A percentile compares a stretch with the other conserved stretches of the same genome.
These are phyloP conservation scores for Felis chaus DNA, from an alignment of 2,113 vertebrate species.

Conservation along the genomic window DNA sequence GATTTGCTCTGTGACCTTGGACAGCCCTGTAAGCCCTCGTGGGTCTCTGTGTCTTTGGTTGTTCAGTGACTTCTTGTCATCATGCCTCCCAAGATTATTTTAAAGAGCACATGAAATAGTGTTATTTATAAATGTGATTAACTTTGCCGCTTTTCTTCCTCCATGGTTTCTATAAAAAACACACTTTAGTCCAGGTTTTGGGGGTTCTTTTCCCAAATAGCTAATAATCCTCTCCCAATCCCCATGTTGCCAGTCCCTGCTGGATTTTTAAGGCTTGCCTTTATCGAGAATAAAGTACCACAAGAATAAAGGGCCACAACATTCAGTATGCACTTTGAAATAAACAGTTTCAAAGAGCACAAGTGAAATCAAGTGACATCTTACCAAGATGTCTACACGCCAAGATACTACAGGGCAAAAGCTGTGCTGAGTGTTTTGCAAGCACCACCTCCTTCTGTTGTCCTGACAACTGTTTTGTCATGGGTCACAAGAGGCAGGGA, in stretches of 20 bases:
- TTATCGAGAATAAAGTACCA: background rate
- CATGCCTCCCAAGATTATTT: background rate
- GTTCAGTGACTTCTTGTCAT: background rate
- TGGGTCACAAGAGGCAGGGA: no score
- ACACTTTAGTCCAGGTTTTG: background rate
- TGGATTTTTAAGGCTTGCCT: background rate
- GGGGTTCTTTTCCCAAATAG: background rate
- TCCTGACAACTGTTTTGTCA: background rate
- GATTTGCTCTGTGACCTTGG: background rate
- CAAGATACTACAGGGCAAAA: background rate
- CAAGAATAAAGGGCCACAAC: background rate
- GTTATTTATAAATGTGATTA: constrained; percentile 23
- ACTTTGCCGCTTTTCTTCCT: background rate
- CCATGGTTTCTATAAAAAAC: background rate
- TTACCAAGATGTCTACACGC: background rate
- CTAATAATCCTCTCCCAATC: background rate
- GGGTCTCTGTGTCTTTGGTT: background rate
- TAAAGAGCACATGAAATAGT: background rate
- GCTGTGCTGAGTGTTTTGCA: background rate
- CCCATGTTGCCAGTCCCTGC: background rate
- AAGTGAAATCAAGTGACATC: background rate
- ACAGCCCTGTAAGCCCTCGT: background rate
- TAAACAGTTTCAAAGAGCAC: background rate
- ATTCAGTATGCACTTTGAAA: background rate
- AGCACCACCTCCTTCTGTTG: background rate